A percentile compares a stretch with the other conserved stretches of the same genome.
phyloP scores from a whole-genome alignment of 2,888 invertebrate species.

The Heliconius ethilla region DNA sequence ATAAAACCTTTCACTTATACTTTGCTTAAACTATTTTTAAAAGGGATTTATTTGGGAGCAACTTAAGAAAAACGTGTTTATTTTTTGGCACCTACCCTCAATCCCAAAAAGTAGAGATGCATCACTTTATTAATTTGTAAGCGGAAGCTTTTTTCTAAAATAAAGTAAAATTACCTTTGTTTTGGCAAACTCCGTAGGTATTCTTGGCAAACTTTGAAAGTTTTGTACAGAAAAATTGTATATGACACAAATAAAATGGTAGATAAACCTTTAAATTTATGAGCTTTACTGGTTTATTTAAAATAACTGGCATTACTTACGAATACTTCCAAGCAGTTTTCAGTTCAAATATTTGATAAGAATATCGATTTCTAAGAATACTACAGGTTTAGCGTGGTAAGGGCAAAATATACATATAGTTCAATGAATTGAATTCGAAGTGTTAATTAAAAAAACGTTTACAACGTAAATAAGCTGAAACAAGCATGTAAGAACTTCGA shows the following conservation, averaged over 20 bases:
- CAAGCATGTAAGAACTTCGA: too few relatives aligned
- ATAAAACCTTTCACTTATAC: too few relatives aligned
- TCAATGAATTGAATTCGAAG: too few relatives aligned
- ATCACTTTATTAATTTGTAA: constrained; percentile 1
- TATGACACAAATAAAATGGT: constrained; percentile 12
- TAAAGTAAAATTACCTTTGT: constrained; percentile 12
- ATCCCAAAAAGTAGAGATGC: too few relatives aligned
- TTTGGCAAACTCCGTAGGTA: constrained; percentile 20
- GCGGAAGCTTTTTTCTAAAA: background rate
- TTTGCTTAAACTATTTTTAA: too few relatives aligned
- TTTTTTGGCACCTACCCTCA: too few relatives aligned
- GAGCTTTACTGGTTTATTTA: background rate
- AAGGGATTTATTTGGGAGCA: too few relatives aligned
- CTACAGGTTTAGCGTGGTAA: background rate
- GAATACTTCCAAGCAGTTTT: background rate
- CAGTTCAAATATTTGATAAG: background rate
- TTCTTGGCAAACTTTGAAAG: constrained; percentile 14
- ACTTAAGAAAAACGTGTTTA: too few relatives aligned
- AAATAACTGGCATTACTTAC: background rate
- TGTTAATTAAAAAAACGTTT: too few relatives aligned
- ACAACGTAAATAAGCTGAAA: too few relatives aligned
- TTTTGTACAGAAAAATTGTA: background rate
- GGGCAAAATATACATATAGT: background rate
- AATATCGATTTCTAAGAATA: background rate
- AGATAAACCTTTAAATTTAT: constrained; percentile 4